phyloP scores from a whole-genome alignment of 2,113 vertebrate genomes.

The Poeciliopsis turrubarensis region DNA sequence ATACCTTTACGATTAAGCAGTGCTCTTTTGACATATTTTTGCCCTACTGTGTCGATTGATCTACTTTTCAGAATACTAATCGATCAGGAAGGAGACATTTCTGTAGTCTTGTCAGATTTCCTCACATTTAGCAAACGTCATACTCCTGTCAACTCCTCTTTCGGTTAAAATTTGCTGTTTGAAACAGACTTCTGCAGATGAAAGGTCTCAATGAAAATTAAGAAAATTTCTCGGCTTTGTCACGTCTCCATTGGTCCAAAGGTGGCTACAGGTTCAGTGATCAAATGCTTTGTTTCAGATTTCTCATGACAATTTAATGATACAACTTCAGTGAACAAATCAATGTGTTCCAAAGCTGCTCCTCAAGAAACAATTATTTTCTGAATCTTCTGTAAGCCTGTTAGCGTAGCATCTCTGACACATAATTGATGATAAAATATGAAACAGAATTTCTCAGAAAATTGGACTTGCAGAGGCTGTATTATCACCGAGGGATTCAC shows the following conservation, averaged over 20 bases:
- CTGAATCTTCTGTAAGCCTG: constrained; percentile 21
- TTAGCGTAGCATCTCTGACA: constrained; percentile 32
- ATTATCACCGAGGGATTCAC: constrained; percentile 36
- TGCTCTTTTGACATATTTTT: constrained; percentile 41
- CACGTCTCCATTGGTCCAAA: not conserved
- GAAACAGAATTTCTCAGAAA: constrained; percentile 29
- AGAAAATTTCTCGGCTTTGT: not conserved
- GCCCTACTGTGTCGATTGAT: constrained; percentile 71
- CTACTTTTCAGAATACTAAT: constrained; percentile 83
- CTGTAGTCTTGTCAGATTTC: constrained; percentile 63
- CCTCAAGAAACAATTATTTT: not conserved
- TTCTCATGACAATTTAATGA: too few species aligned
- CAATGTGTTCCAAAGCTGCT: too few species aligned
- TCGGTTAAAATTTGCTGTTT: constrained; percentile 35
- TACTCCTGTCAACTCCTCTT: constrained; percentile 55
- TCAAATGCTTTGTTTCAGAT: too few species aligned
- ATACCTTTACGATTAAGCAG: not conserved
- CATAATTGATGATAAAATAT: constrained; percentile 18
- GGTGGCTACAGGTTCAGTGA: too few species aligned
- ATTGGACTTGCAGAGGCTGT: constrained; percentile 61
- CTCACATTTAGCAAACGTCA: constrained; percentile 42
- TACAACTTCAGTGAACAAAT: too few species aligned
- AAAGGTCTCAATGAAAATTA: not conserved
- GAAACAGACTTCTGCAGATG: constrained; percentile 14
- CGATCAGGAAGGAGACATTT: constrained; percentile 72